Evolutionary conservation across 2,888 invertebrate genomes (phyloP).

Genomic region (Dolomedes plantarius): DNA sequence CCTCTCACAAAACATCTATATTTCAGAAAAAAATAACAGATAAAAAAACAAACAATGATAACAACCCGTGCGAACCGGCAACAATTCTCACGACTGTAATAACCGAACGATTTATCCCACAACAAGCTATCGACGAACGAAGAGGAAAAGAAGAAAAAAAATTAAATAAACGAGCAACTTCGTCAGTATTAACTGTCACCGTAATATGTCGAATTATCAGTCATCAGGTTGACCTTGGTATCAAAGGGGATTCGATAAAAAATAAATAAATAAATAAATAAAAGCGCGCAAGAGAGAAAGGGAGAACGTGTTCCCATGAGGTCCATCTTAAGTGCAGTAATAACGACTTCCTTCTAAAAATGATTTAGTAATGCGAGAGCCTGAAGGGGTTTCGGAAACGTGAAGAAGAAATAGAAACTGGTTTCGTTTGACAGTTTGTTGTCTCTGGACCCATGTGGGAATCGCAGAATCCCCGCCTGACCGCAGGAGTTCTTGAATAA

Average conservation of each 20-base stretch:
- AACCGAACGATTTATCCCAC: conserved; percentile 4
- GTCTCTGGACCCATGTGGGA: background rate
- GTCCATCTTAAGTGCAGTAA: background rate
- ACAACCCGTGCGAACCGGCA: background rate
- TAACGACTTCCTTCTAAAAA: conserved; percentile 5
- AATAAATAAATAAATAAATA: too few species aligned
- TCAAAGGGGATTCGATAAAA: background rate
- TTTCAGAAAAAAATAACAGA: background rate
- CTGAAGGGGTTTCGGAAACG: too few species aligned
- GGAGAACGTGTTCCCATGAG: background rate
- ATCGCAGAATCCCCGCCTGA: background rate
- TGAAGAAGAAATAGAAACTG: background rate
- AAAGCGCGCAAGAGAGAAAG: background rate
- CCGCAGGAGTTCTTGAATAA: too few species aligned
- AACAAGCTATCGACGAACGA: conserved; percentile 3
- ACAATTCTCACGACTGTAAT: background rate
- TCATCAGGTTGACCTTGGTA: conserved; percentile 16
- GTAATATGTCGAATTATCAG: conserved; percentile 18
- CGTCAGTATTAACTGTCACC: background rate
- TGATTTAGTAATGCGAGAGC: conserved; percentile 11
- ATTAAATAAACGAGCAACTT: background rate
- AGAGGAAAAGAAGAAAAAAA: background rate
- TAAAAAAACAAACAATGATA: background rate
- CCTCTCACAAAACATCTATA: too few species aligned
- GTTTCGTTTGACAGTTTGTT: conserved; percentile 12